These are phyloP conservation scores for Carassius carassius DNA, from an alignment of 2,113 vertebrate genomes.

Conservation along the genomic window DNA sequence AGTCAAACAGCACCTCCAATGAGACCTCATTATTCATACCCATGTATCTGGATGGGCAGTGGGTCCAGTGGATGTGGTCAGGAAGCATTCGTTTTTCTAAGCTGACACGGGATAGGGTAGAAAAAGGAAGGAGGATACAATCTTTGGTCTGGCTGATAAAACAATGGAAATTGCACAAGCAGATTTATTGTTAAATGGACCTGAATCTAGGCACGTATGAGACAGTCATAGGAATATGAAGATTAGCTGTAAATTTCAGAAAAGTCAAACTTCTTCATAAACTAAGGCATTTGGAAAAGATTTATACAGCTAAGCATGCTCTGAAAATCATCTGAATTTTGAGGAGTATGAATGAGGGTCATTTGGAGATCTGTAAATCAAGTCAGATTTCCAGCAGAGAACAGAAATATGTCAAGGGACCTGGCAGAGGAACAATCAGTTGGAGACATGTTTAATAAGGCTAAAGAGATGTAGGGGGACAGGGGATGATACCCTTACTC, in stretches of 20 bases:
- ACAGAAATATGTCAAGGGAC: constrained; percentile 3
- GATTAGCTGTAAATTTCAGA: not conserved
- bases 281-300: not conserved
- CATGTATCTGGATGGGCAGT: constrained; percentile 64
- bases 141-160: constrained; percentile 39
- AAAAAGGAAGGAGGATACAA: constrained; percentile 55
- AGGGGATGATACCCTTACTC: constrained; percentile 12
- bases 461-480: constrained; percentile 56
- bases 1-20: not conserved
- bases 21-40: constrained; percentile 28
- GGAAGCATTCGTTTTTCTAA: constrained; percentile 28
- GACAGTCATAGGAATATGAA: too few relatives aligned
- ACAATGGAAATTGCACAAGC: not conserved
- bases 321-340: constrained; percentile 24
- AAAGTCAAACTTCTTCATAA: not conserved
- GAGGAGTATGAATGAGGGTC: constrained; percentile 43
- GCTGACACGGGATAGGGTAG: constrained; percentile 40
- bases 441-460: constrained; percentile 63
- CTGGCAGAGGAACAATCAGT: constrained; percentile 46
- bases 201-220: not conserved
- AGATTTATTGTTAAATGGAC: not conserved
- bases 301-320: constrained; percentile 1
- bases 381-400: constrained; percentile 52
- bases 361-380: constrained; percentile 51
- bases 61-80: constrained; percentile 66